Evolutionary conservation across 2,888 invertebrate genomes (phyloP), one percentile per base, ranked within the genome.

Genomic region (Limnephilus rhombicus): DNA sequence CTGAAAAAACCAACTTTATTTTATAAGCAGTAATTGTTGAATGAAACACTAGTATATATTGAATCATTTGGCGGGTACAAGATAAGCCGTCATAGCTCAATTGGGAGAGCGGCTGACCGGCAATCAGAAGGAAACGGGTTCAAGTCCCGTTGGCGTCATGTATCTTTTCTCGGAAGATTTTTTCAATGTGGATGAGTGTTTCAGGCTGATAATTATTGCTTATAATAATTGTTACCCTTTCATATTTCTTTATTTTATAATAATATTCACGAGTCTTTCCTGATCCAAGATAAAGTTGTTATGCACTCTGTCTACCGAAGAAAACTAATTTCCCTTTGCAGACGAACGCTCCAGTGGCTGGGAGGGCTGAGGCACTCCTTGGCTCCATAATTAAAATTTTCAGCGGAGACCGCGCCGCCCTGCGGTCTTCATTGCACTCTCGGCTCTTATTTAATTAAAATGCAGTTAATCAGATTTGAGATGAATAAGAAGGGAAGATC

Each of bases 321-420:
- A 83, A 83, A 83, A 83, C 37, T 37, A 83, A 83, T 83, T 83
- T 83, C 83, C 37, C 24, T 41, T 7, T 41, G 83, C 83, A 83
- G 83, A 83, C 83, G 83, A n/a, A 37, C n/a, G 24, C 68, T 68
- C 9, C 68, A 68, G 53, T 68, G 24, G 37, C 18, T 34, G 83
- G 24, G 37, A 83, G 15, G 5, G 18, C 18, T 24, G 83, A 83
- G 37, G 24, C 37, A 3, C 83, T 24, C 83, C 34, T 37, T 68
- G 68, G 53, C 37, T 83, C 24, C 3, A 83, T 83, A 83, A 83
- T 83, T 83, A 83, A 34, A 37, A 37, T 37, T 83, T 41, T 83
- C 83, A 37, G 11, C 9, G 68, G 68, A 68, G 68, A 24, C 68
- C 9, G 24, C 68, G 9, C 24, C 24, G 68, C 68, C 68, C 68